Percentiles rank a stretch among this genome's conserved stretches.
Evolutionary conservation across 2,888 invertebrate genomes (phyloP).

Genomic region (Lypha dubia): DNA sequence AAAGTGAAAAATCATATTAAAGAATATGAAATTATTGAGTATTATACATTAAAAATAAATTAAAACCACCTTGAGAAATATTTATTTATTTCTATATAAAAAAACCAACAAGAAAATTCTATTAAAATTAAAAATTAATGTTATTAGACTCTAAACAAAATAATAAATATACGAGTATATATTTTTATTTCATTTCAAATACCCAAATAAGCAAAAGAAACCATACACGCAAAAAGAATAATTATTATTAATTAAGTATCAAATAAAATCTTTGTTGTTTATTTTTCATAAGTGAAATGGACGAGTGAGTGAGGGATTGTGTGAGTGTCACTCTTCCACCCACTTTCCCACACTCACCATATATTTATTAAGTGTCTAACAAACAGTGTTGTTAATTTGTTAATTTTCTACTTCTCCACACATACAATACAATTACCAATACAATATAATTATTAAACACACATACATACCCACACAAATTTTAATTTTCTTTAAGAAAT

Average conservation of each 20-base stretch:
- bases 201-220: slow-evolving; percentile 36
- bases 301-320: not conserved
- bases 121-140: slow-evolving; percentile 37
- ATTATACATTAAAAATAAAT: slow-evolving; percentile 62
- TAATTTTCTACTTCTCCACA: slow-evolving; percentile 64
- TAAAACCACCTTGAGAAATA: slow-evolving; percentile 71
- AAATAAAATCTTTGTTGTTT: slow-evolving; percentile 60
- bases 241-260: slow-evolving; percentile 34
- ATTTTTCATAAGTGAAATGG: slow-evolving; percentile 53
- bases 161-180: no score
- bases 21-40: slow-evolving; percentile 61
- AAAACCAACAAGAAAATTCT: not conserved
- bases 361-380: slow-evolving; percentile 64
- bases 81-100: slow-evolving; percentile 66
- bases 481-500: slow-evolving; percentile 44
- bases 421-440: not conserved
- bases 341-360: not conserved
- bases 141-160: slow-evolving; percentile 48
- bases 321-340: not conserved
- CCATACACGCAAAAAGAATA: no score
- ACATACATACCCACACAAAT: not conserved
- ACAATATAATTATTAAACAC: not conserved
- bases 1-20: slow-evolving; percentile 26
- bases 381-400: slow-evolving; percentile 71
- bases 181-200: slow-evolving; percentile 44